Percentiles rank a stretch among this genome's conserved stretches.
Evolutionary conservation across 2,113 vertebrate species (phyloP).

Genomic region (Hypocryptadius cinnamomeus): DNA sequence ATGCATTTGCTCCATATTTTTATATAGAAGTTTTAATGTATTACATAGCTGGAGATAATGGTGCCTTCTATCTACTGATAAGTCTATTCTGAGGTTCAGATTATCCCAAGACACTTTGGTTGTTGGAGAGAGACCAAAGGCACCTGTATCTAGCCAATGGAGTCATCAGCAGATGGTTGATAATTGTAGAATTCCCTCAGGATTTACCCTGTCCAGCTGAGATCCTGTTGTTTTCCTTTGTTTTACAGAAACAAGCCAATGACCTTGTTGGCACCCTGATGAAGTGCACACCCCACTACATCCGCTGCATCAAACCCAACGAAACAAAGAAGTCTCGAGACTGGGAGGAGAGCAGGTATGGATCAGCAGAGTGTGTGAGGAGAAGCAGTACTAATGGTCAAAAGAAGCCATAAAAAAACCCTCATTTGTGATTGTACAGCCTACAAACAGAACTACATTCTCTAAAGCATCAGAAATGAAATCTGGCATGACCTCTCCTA

Average conservation of each 20-base stretch:
- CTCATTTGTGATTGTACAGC: neutral
- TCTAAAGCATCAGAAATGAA: neutral
- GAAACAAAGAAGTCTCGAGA: constrained; percentile 95
- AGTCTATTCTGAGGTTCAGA: neutral
- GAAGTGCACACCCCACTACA: constrained; percentile 98
- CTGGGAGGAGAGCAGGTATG: constrained; percentile 96
- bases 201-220: neutral
- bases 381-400: neutral
- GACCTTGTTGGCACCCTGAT: constrained; percentile 94
- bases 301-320: constrained; percentile 98
- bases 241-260: constrained; percentile 92
- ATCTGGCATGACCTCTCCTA: neutral
- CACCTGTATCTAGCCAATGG: neutral
- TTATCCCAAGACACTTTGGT: neutral
- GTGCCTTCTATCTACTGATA: neutral
- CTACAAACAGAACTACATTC: neutral
- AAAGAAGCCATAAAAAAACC: neutral
- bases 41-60: neutral
- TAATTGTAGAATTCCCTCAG: neutral
- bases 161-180: neutral
- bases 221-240: neutral
- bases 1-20: neutral
- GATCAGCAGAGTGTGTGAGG: neutral
- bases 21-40: neutral
- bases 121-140: neutral